A percentile compares a stretch with the other conserved stretches of the same genome.
Evolutionary conservation across 2,888 invertebrate genomes (phyloP).

Genomic region (Thereva nobilitata): DNA sequence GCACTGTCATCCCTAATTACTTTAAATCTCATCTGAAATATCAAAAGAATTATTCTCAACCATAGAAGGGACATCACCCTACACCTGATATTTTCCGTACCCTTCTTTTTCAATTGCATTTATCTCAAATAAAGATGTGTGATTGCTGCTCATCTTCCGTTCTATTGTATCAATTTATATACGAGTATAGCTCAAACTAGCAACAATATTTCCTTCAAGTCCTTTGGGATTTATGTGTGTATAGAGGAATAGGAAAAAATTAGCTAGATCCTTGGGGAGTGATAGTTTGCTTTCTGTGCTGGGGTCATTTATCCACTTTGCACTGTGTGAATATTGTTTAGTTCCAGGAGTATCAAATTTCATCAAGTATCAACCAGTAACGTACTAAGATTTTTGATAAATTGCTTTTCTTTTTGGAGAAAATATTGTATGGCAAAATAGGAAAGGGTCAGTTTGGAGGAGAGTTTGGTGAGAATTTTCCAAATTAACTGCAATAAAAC

Average conservation of each 20-base stretch:
- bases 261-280: slow-evolving; percentile 33
- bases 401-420: slow-evolving; percentile 28
- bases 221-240: slow-evolving; percentile 12
- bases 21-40: too few relatives aligned
- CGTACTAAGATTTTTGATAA: slow-evolving; percentile 20
- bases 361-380: slow-evolving; percentile 40
- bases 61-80: too few relatives aligned
- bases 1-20: too few relatives aligned
- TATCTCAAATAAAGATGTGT: slow-evolving; percentile 34
- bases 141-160: slow-evolving; percentile 23
- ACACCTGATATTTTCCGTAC: neutral
- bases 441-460: neutral
- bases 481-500: too few relatives aligned
- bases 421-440: neutral
- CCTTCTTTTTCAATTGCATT: slow-evolving; percentile 6
- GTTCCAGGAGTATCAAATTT: slow-evolving; percentile 43
- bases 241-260: slow-evolving; percentile 22
- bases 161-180: neutral
- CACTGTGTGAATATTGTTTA: slow-evolving; percentile 26
- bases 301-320: slow-evolving; percentile 37
- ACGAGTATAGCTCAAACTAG: neutral
- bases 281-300: slow-evolving; percentile 21
- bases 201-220: slow-evolving; percentile 26
- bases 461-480: too few relatives aligned
- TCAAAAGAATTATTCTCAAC: too few relatives aligned